phyloP scores from a whole-genome alignment of 2,113 vertebrate species.

The Microtus montanus region DNA sequence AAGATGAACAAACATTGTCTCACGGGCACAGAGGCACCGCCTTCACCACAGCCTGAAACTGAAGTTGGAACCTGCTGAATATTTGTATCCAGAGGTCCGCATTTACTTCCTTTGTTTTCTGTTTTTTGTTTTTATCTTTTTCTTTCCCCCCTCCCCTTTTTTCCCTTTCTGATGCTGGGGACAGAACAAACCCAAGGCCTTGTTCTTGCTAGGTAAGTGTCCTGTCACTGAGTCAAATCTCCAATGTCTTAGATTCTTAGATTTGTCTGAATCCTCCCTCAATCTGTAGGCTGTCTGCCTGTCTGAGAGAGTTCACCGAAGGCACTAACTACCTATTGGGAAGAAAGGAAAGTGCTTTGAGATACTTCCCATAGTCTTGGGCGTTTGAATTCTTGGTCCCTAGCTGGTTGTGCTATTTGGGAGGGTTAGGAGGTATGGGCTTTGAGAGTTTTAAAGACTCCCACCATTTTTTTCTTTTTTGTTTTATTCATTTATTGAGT shows the following conservation, averaged over 20 bases:
- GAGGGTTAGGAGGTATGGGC: not conserved
- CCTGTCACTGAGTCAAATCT: not conserved
- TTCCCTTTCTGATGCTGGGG: not conserved
- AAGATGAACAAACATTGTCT: not conserved
- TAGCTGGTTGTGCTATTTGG: too few relatives aligned
- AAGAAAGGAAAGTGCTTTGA: not conserved
- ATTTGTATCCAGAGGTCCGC: not conserved
- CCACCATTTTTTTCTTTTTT: not conserved
- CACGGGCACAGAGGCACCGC: not conserved
- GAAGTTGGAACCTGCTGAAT: not conserved
- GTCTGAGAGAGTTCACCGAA: not conserved
- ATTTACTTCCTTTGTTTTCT: not conserved
- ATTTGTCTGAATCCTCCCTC: not conserved
- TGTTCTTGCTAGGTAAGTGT: not conserved
- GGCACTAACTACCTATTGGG: not conserved
- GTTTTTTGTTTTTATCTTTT: not conserved
- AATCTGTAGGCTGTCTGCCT: not conserved
- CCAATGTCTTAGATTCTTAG: not conserved
- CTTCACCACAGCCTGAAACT: not conserved
- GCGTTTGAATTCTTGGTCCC: not conserved
- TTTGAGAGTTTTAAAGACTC: not conserved
- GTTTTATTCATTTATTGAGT: too few relatives aligned
- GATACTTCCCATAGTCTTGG: not conserved
- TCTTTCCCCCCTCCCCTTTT: not conserved
- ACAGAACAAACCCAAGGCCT: not conserved